Evolutionary conservation across 2,888 invertebrate species (phyloP).

Genomic region (Leptogaster cylindrica): DNA sequence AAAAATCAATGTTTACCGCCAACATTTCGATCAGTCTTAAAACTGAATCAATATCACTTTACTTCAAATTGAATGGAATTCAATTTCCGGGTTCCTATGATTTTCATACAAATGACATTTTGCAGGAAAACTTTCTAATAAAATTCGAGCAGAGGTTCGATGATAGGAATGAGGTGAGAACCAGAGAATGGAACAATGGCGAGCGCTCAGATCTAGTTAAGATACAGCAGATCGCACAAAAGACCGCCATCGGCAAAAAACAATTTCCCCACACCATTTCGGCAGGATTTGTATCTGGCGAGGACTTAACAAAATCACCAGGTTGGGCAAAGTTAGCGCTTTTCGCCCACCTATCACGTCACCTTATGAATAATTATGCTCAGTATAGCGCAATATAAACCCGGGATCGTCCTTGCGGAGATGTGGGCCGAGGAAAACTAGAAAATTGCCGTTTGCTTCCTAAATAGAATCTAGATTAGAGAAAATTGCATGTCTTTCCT

Average conservation of each 20-base stretch:
- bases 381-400: slow-evolving; percentile 34
- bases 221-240: slow-evolving; percentile 37
- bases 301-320: slow-evolving; percentile 20
- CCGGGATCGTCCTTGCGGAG: slow-evolving; percentile 31
- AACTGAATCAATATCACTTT: slow-evolving; percentile 23
- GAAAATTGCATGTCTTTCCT: slow-evolving; percentile 46
- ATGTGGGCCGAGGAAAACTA: slow-evolving; percentile 41
- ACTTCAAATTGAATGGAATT: slow-evolving; percentile 23
- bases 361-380: slow-evolving; percentile 41
- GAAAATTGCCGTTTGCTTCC: slow-evolving; percentile 45
- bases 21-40: too few species aligned
- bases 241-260: slow-evolving; percentile 22
- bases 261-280: not conserved
- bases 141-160: slow-evolving; percentile 19
- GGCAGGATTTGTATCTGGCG: slow-evolving; percentile 1
- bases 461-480: slow-evolving; percentile 46
- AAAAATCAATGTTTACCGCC: too few species aligned
- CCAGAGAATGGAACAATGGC: slow-evolving; percentile 34
- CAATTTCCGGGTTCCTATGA: slow-evolving; percentile 36
- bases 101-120: slow-evolving; percentile 39
- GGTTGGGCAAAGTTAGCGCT: slow-evolving; percentile 22
- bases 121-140: slow-evolving; percentile 27
- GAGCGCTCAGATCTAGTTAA: slow-evolving; percentile 42
- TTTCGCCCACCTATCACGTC: slow-evolving; percentile 38
- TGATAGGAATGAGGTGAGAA: slow-evolving; percentile 7